These are phyloP conservation scores for Anisognathus igniventris DNA, from an alignment of 2,797 vertebrate genomes.

Conservation along the genomic window DNA sequence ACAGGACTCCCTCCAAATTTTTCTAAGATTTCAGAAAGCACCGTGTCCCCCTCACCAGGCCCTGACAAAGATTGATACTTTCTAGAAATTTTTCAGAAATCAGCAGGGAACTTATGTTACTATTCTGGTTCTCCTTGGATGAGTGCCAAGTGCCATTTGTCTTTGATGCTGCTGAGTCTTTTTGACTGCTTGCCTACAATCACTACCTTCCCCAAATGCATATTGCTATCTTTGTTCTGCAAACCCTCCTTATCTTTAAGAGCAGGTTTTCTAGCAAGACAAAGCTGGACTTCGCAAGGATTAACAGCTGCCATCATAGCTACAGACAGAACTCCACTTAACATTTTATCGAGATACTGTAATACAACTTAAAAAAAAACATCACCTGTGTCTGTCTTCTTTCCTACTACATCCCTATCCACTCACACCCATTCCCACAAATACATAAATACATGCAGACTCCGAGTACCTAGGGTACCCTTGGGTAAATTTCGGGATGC, in stretches of 20 bases:
- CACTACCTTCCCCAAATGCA: neutral
- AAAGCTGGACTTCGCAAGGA: neutral
- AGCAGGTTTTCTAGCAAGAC: neutral
- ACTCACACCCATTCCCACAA: neutral
- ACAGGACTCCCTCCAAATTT: neutral
- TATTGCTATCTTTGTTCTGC: neutral
- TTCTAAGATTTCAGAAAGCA: neutral
- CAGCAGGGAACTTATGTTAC: neutral
- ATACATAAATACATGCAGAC: neutral
- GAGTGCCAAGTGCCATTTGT: neutral
- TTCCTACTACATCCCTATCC: neutral
- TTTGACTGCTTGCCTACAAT: neutral
- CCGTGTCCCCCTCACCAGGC: fast-evolving
- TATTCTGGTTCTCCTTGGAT: neutral
- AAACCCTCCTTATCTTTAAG: neutral
- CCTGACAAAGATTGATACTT: neutral
- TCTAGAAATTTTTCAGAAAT: neutral
- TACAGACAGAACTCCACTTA: neutral
- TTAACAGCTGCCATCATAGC: neutral
- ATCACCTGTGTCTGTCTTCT: fast-evolving
- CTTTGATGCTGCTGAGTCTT: neutral
- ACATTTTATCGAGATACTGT: neutral
- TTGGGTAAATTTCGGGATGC: neutral
- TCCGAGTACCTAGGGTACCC: neutral
- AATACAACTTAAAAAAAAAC: neutral